Evolutionary conservation across 2,888 invertebrate species (phyloP).

Genomic region (Homarus gammarus): DNA sequence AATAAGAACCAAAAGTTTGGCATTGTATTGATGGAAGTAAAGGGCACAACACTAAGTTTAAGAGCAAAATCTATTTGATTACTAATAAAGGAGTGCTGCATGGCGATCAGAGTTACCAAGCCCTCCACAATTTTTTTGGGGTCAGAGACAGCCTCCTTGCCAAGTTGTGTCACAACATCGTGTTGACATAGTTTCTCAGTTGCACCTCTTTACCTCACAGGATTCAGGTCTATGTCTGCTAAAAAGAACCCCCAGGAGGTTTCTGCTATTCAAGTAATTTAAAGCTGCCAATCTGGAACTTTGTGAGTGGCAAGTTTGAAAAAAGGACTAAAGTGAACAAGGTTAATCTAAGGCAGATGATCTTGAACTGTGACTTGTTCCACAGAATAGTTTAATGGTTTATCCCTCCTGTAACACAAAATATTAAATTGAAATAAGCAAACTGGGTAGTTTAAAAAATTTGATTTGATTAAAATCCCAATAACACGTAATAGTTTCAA

Average conservation of each 20-base stretch:
- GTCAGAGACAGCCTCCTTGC: slow-evolving; percentile 20
- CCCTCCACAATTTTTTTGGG: slow-evolving; percentile 42
- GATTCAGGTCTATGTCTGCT: slow-evolving; percentile 51
- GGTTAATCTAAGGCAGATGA: not conserved
- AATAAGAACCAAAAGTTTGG: too few species aligned
- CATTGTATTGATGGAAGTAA: too few species aligned
- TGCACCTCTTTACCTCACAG: slow-evolving; percentile 35
- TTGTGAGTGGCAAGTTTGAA: slow-evolving; percentile 49
- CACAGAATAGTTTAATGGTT: not conserved
- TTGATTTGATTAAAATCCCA: not conserved
- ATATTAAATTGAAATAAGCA: not conserved
- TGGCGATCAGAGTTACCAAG: slow-evolving; percentile 42
- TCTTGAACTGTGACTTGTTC: not conserved
- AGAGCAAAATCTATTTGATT: too few species aligned
- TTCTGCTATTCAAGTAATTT: slow-evolving; percentile 52
- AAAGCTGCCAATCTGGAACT: slow-evolving; percentile 42
- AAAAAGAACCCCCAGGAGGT: slow-evolving; percentile 48
- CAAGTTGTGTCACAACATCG: slow-evolving; percentile 17
- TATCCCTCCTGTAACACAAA: not conserved
- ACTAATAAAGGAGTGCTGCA: slow-evolving; percentile 17
- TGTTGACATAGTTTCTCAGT: slow-evolving; percentile 16
- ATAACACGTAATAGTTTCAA: not conserved
- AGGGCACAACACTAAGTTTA: too few species aligned
- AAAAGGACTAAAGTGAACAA: not conserved
- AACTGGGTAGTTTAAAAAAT: not conserved